Evolutionary conservation across 1,140 invertebrate species (phyloP).

Genomic region (Choristoneura fumiferana): DNA sequence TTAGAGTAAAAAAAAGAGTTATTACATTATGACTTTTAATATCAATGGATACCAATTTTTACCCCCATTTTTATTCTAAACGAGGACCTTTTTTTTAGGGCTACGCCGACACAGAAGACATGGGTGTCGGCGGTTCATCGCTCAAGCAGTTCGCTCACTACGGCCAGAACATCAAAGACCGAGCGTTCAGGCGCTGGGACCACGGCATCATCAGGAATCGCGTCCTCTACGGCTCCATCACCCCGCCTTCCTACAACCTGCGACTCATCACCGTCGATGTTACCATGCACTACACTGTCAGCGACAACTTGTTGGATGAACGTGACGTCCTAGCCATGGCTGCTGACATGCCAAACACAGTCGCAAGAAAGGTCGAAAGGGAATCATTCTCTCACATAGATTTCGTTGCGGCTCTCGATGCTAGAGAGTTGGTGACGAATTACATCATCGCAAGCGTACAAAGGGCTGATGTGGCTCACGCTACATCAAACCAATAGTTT

Average conservation of each 20-base stretch:
- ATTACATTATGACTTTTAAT: too few relatives aligned
- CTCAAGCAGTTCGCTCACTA: constrained; percentile 59
- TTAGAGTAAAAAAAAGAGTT: too few relatives aligned
- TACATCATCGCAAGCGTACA: constrained; percentile 37
- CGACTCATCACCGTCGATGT: constrained; percentile 38
- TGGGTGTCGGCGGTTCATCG: constrained; percentile 37
- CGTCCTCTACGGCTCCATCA: constrained; percentile 34
- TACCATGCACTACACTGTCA: constrained; percentile 56
- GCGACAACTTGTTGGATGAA: constrained; percentile 50
- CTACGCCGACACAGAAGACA: neutral
- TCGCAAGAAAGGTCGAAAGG: constrained; percentile 45
- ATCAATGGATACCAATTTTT: too few relatives aligned
- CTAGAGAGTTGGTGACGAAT: constrained; percentile 49
- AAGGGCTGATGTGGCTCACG: too few relatives aligned
- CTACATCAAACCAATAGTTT: too few relatives aligned
- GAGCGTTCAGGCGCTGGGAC: constrained; percentile 48
- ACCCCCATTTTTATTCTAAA: neutral
- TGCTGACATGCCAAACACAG: constrained; percentile 42
- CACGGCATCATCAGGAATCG: constrained; percentile 39
- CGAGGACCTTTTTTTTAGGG: neutral
- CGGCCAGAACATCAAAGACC: constrained; percentile 58
- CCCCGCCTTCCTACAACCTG: constrained; percentile 50
- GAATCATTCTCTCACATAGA: constrained; percentile 48
- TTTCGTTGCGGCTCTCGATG: constrained; percentile 42
- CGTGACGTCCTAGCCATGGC: constrained; percentile 56